Percentiles rank a stretch among this genome's conserved stretches.
Conservation (phyloP, 2,797 vertebrate species). For the Anomalospiza imberbis region DNA sequence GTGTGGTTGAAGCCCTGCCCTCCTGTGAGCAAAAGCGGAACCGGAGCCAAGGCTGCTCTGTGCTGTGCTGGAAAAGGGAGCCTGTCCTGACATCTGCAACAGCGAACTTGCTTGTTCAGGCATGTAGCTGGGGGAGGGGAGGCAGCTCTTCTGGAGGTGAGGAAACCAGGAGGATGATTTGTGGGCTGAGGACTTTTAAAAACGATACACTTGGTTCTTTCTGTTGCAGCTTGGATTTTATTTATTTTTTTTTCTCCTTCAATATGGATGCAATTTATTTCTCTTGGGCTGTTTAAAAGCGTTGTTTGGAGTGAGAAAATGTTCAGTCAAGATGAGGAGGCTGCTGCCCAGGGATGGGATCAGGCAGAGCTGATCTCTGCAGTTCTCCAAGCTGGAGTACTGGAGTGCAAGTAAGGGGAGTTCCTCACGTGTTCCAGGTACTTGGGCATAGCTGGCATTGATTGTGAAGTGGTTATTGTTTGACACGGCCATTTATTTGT, state of each 20-base stretch:
- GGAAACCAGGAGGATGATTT: conserved; percentile 15
- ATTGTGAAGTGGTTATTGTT: not conserved
- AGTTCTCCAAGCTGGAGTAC: not conserved
- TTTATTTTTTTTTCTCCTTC: not conserved
- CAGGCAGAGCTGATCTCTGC: not conserved
- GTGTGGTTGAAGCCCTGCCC: not conserved
- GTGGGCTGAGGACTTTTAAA: conserved; percentile 27
- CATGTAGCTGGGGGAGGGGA: conserved; percentile 11
- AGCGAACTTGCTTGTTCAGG: not conserved
- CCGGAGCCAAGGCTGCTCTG: not conserved
- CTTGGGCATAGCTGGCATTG: not conserved
- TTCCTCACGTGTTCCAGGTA: not conserved
- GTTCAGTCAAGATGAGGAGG: not conserved
- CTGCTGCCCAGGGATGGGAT: not conserved
- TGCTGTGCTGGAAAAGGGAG: not conserved
- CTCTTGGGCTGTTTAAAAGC: not conserved
- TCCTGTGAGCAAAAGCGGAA: not conserved
- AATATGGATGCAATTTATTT: not conserved
- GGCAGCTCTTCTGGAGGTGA: not conserved
- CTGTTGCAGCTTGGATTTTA: not conserved
- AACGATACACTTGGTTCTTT: not conserved
- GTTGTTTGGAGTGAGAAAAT: not conserved
- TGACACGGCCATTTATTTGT: not conserved
- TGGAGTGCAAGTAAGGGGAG: not conserved
- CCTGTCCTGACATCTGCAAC: not conserved